Evolutionary conservation across 2,888 invertebrate species (phyloP).

Genomic region (Aradus depressus): DNA sequence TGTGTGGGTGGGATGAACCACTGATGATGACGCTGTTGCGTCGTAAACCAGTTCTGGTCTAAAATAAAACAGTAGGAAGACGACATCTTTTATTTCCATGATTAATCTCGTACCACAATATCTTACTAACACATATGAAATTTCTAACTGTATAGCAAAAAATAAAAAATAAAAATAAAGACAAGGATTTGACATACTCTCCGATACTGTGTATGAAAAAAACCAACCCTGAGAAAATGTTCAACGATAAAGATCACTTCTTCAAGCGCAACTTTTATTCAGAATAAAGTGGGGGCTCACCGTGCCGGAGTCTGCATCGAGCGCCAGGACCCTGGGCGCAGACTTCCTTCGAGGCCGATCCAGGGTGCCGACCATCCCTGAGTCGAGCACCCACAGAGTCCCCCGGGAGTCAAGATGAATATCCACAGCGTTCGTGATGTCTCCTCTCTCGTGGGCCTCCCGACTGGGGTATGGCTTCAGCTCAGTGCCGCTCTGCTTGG

Average conservation of each 20-base stretch:
- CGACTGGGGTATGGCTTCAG: constrained; percentile 52
- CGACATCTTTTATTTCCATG: too few relatives aligned
- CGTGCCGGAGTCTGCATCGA: constrained; percentile 46
- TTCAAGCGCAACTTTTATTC: not conserved
- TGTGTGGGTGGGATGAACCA: too few relatives aligned
- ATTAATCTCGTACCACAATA: too few relatives aligned
- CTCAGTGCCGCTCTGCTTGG: constrained; percentile 14
- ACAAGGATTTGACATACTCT: not conserved
- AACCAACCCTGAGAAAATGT: too few relatives aligned
- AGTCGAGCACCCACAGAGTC: constrained; percentile 49
- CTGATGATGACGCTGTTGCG: too few relatives aligned
- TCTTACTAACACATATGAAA: too few relatives aligned
- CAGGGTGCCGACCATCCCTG: constrained; percentile 48
- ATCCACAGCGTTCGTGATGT: constrained; percentile 59
- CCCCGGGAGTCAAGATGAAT: constrained; percentile 49
- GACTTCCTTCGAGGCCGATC: constrained; percentile 47
- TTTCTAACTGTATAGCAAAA: too few relatives aligned
- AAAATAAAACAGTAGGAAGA: too few relatives aligned
- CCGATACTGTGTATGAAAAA: not conserved
- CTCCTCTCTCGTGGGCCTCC: constrained; percentile 51
- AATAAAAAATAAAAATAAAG: not conserved
- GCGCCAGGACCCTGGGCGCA: constrained; percentile 48
- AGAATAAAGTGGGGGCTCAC: constrained; percentile 30
- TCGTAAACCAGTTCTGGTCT: too few relatives aligned
- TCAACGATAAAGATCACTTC: constrained; percentile 3